A percentile compares a stretch with the other conserved stretches of the same genome.
Conservation (phyloP, 2,888 invertebrate genomes). For the Diplazon laetatorius region DNA sequence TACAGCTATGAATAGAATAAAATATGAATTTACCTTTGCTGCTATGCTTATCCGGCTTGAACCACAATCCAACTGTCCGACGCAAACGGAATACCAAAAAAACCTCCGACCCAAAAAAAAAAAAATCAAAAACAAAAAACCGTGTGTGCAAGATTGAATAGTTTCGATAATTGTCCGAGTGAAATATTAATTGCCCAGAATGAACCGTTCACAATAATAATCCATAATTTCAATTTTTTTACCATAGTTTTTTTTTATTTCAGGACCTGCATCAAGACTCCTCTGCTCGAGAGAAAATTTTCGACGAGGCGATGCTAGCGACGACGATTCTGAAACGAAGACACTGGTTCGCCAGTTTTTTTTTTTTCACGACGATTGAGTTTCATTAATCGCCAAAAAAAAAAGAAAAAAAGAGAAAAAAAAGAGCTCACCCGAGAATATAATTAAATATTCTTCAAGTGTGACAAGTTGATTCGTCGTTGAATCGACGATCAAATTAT, state of each 20-base stretch:
- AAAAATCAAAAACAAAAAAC: background rate
- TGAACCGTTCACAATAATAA: background rate
- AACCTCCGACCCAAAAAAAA: conserved; percentile 1
- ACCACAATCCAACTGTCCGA: background rate
- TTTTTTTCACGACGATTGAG: conserved; percentile 41
- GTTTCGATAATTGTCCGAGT: background rate
- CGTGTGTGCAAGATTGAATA: conserved; percentile 1
- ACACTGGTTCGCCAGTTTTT: conserved; percentile 37
- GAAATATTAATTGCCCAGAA: conserved; percentile 33
- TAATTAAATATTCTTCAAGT: conserved; percentile 9
- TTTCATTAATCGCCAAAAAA: conserved; percentile 41
- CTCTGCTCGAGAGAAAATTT: conserved; percentile 79
- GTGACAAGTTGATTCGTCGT: conserved; percentile 28
- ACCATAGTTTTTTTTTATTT: conserved; percentile 75
- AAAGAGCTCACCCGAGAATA: conserved; percentile 8
- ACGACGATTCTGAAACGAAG: conserved; percentile 60
- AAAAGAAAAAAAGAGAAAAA: background rate
- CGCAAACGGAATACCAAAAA: background rate
- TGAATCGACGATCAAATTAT: conserved; percentile 46
- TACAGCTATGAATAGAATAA: conserved; percentile 8
- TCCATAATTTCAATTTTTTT: background rate
- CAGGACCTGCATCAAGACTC: conserved; percentile 88
- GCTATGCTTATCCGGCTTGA: conserved; percentile 54
- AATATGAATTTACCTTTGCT: background rate
- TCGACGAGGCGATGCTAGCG: conserved; percentile 76